Conservation (phyloP, 2,888 invertebrate species). For the Camponotus fellah region DNA sequence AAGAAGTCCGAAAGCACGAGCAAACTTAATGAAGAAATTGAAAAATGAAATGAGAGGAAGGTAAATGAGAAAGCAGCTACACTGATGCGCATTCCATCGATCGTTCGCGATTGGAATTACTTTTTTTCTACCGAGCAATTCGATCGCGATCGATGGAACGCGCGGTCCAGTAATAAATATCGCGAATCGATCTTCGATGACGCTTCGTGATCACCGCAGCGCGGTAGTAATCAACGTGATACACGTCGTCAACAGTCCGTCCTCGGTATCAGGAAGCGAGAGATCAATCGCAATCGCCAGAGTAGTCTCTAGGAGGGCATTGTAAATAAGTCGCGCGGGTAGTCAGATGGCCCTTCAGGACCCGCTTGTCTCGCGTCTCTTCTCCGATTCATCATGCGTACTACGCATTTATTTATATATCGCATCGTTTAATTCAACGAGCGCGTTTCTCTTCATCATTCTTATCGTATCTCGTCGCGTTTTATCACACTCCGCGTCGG, state of each 20-base stretch:
- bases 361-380: constrained; percentile 57
- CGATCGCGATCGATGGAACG: constrained; percentile 44
- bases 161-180: constrained; percentile 35
- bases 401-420: constrained; percentile 66
- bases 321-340: constrained; percentile 71
- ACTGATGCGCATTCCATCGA: constrained; percentile 46
- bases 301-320: constrained; percentile 69
- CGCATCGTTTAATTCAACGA: constrained; percentile 55
- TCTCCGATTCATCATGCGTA: constrained; percentile 57
- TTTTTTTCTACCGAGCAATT: not conserved
- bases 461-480: constrained; percentile 66
- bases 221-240: constrained; percentile 26
- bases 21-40: constrained; percentile 42
- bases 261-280: constrained; percentile 25
- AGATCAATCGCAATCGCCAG: constrained; percentile 43
- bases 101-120: constrained; percentile 11
- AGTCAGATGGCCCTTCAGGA: constrained; percentile 71
- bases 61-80: constrained; percentile 34
- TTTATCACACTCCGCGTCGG: constrained; percentile 23
- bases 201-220: constrained; percentile 47
- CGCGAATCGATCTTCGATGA: constrained; percentile 41
- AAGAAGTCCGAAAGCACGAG: constrained; percentile 60
- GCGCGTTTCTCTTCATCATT: constrained; percentile 54
- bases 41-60: constrained; percentile 46
- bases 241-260: constrained; percentile 11